phyloP scores from a whole-genome alignment of 2,888 invertebrate species.

The Mesochorus sp. region DNA sequence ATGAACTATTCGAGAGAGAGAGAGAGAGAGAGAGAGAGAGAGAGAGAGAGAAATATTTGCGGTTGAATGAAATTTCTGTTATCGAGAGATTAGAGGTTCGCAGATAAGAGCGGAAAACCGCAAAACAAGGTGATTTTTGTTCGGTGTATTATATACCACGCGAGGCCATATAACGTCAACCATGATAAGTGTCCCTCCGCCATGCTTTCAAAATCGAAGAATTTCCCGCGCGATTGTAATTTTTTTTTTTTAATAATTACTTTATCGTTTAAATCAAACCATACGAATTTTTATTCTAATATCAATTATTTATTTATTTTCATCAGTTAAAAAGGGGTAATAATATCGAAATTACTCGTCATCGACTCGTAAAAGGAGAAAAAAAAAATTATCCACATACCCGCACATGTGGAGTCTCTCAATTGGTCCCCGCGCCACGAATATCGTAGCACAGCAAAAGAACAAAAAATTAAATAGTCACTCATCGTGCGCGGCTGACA shows the following conservation, averaged over 20 bases:
- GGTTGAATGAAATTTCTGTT: conserved; percentile 18
- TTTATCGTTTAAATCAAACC: not conserved
- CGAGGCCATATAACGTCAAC: conserved; percentile 32
- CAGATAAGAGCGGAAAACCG: conserved; percentile 47
- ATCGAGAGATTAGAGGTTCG: conserved; percentile 25
- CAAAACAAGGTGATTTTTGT: conserved; percentile 43
- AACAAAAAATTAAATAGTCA: too few relatives aligned
- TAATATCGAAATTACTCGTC: too few relatives aligned
- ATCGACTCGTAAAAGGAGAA: too few relatives aligned
- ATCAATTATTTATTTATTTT: not conserved
- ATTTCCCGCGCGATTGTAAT: not conserved
- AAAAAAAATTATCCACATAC: too few relatives aligned
- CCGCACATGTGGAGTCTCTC: too few relatives aligned
- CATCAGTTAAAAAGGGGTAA: too few relatives aligned
- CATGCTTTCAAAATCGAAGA: not conserved
- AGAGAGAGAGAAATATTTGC: not conserved
- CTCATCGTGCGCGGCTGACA: too few relatives aligned
- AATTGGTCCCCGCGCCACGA: too few relatives aligned
- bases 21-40: not conserved
- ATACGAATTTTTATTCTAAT: not conserved
- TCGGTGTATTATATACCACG: conserved; percentile 18
- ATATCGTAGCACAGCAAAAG: too few relatives aligned
- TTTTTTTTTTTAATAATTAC: not conserved
- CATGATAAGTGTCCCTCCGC: not conserved
- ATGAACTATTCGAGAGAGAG: not conserved